A percentile compares a stretch with the other conserved stretches of the same genome.
Evolutionary conservation across 2,797 vertebrate species (phyloP).

Genomic region (Pelodytes ibericus): DNA sequence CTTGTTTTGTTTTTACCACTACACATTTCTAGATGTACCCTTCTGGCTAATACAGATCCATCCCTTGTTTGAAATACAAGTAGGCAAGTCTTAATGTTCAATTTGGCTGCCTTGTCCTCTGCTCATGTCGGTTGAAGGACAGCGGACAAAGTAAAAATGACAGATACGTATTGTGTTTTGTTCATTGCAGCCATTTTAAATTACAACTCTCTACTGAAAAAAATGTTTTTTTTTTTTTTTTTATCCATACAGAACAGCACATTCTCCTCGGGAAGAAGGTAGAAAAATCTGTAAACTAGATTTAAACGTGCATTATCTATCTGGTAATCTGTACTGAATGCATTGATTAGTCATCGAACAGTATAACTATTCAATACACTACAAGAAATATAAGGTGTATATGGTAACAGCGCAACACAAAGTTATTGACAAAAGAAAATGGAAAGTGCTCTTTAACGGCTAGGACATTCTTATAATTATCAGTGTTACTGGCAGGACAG

Average conservation of each 20-base stretch:
- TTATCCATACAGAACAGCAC: not conserved
- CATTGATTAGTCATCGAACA: slow-evolving; percentile 1
- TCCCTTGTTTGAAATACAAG: slow-evolving; percentile 5
- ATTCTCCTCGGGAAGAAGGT: not conserved
- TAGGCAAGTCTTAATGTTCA: not conserved
- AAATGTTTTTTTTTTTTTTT: no score
- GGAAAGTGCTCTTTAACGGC: no score
- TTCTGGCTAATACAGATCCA: not conserved
- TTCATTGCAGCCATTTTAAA: slow-evolving; percentile 5
- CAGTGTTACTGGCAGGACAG: no score
- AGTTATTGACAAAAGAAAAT: not conserved
- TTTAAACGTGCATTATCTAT: slow-evolving; percentile 8
- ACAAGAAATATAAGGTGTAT: not conserved
- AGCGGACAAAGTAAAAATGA: slow-evolving; percentile 2
- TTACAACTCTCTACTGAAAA: not conserved
- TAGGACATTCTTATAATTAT: no score
- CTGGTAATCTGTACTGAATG: slow-evolving; percentile 6
- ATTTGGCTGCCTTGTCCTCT: not conserved
- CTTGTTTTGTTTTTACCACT: not conserved
- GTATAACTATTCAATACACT: not conserved
- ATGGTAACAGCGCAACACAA: no score
- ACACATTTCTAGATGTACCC: not conserved
- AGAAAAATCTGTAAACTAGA: not conserved
- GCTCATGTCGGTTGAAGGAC: not conserved
- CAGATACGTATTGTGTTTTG: slow-evolving; percentile 14